Evolutionary conservation across 2,797 vertebrate genomes (phyloP).

Genomic region (Botia kubotai): DNA sequence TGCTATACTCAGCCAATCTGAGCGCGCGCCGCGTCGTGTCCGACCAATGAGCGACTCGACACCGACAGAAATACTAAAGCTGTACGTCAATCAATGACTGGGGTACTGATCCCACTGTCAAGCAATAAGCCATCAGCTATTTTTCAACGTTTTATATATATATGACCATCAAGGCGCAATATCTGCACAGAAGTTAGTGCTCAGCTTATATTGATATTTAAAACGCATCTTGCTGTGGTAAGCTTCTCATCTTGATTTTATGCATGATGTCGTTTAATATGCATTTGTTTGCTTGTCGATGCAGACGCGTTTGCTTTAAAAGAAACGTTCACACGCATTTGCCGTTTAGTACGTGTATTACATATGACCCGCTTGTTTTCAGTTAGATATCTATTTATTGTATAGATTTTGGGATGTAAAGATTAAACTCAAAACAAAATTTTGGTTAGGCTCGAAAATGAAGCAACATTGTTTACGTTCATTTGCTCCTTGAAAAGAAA

Average conservation of each 20-base stretch:
- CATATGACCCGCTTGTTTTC: background rate
- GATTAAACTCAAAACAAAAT: background rate
- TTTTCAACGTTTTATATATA: constrained; percentile 68
- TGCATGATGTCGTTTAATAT: constrained; percentile 48
- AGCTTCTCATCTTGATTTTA: constrained; percentile 64
- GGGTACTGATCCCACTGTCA: constrained; percentile 78
- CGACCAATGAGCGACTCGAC: constrained; percentile 89
- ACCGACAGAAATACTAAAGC: constrained; percentile 80
- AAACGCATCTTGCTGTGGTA: constrained; percentile 70
- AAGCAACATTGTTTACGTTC: background rate
- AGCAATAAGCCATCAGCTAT: constrained; percentile 76
- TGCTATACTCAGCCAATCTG: constrained; percentile 89
- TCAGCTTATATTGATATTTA: constrained; percentile 65
- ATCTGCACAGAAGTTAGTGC: constrained; percentile 73
- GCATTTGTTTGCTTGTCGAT: constrained; percentile 2
- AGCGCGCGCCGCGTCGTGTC: constrained; percentile 75
- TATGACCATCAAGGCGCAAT: constrained; percentile 70
- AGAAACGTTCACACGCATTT: background rate
- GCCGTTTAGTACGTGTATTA: background rate
- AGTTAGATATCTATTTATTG: background rate
- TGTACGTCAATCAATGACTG: constrained; percentile 81
- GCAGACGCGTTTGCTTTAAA: background rate
- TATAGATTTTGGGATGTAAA: too few species aligned
- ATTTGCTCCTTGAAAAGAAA: background rate
- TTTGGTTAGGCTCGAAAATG: background rate